Conservation (phyloP, 2,888 invertebrate species). For the Cynaeus angustus region DNA sequence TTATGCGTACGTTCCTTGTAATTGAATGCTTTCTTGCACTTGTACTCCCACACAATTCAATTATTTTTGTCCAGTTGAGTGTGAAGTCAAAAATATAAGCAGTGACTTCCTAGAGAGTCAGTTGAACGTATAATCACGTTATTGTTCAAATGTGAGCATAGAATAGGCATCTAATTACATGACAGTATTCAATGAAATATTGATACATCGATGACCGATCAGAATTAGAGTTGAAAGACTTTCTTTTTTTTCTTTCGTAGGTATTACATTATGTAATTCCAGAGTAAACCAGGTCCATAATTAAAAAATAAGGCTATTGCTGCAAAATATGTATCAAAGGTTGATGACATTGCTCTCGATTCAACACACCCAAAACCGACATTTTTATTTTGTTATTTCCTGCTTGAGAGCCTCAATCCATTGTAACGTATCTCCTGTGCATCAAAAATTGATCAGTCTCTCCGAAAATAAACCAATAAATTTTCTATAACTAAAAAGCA, state of each 20-base stretch:
- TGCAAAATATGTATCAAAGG: no score
- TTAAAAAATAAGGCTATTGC: no score
- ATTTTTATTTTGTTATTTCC: conserved; percentile 2
- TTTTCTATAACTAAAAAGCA: conserved; percentile 25
- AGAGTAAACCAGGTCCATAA: no score
- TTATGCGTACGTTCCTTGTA: conserved; percentile 18
- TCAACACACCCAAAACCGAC: neutral
- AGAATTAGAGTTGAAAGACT: no score
- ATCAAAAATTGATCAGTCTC: conserved; percentile 13
- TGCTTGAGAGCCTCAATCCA: neutral
- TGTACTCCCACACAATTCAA: conserved; percentile 4
- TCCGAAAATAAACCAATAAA: conserved; percentile 19
- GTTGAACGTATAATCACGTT: no score
- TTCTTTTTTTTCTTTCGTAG: no score
- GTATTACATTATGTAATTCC: no score
- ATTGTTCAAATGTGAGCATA: neutral
- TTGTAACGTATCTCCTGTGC: neutral
- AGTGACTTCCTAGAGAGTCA: conserved; percentile 17
- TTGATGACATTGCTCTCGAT: no score
- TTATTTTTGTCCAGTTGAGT: conserved; percentile 27
- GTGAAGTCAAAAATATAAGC: conserved; percentile 29
- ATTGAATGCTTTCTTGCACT: conserved; percentile 17
- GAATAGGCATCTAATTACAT: neutral
- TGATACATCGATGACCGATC: no score
- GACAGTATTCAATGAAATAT: no score